These are phyloP conservation scores for Spisula solida DNA, from an alignment of 2,888 invertebrate species.

Conservation along the genomic window DNA sequence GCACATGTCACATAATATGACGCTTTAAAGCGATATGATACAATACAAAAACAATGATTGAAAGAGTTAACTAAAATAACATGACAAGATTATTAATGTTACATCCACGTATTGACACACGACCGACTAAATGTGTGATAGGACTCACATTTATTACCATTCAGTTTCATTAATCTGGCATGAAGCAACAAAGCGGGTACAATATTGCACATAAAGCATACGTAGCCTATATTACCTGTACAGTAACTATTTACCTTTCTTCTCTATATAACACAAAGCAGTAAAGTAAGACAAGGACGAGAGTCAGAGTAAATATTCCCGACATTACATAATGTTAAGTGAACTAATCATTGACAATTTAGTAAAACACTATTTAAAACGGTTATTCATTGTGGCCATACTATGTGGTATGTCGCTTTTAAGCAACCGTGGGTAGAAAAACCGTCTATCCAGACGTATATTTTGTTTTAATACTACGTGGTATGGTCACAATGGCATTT, in stretches of 20 bases:
- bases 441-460: too few species aligned
- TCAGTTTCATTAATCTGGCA: neutral
- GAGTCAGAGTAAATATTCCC: neutral
- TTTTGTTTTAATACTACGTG: too few species aligned
- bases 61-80: too few species aligned
- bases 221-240: neutral
- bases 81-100: neutral
- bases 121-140: neutral
- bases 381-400: too few species aligned
- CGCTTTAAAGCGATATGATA: neutral
- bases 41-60: neutral
- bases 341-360: too few species aligned
- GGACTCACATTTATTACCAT: neutral
- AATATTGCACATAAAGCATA: constrained; percentile 21
- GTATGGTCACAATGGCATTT: too few species aligned
- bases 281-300: neutral
- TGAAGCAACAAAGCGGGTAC: constrained; percentile 2
- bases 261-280: constrained; percentile 23
- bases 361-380: too few species aligned
- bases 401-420: too few species aligned
- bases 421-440: too few species aligned
- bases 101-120: neutral
- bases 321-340: too few species aligned
- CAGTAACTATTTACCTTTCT: constrained; percentile 11
- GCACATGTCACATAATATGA: neutral